Base-by-base conservation (phyloP, 92 coral and sea anemone species). In the Palythoa heliodiscus region DNA sequence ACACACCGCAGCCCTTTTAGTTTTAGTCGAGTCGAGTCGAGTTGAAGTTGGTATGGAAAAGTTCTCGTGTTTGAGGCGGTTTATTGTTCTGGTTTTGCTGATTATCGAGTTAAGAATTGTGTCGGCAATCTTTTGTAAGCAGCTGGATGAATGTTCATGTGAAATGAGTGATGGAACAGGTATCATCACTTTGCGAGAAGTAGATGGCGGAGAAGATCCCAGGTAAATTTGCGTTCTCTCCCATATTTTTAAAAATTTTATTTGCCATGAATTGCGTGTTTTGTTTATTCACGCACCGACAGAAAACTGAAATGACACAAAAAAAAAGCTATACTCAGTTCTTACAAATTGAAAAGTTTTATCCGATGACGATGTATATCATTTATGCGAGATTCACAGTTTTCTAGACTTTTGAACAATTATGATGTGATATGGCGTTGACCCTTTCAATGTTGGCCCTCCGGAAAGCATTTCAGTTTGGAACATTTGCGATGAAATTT, bases 61-160 rank as follows among this genome's bases (percentile, higher is more conserved):
- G 57, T 50, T 25, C 67, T 16, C 22, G 25, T 76, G 81, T 22
- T n/a, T 4, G 64, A 16, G 20, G 20, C 22, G 14, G 39, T 50
- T 7, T 20, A 3, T 76, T 15, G 67, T 29, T 52, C 15, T 76
- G 24, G 35, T 80, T 7, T 22, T 29, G 15, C 22, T 47, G 9
- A 4, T 14, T 23, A 60, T n/a, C 5, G 50, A 43, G 50, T 43
- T 43, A 12, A 23, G 10, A 63, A 13, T 19, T 64, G 73, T 80
- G 9, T 66, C 43, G 13, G 73, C 84, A 66, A 55, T 22, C 8
- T 19, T 61, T 1, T 80, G 84, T 20, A 66, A 80, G 3, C 43
- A 40, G 84, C 60, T 80, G 74, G 84, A 80, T 15, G 84, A 80
- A 25, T 80, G 84, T 17, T 80, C 84, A 14, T 80, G 84, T n/a